Evolutionary conservation across 1,140 invertebrate species (phyloP).

Genomic region (Oedothorax gibbosus): DNA sequence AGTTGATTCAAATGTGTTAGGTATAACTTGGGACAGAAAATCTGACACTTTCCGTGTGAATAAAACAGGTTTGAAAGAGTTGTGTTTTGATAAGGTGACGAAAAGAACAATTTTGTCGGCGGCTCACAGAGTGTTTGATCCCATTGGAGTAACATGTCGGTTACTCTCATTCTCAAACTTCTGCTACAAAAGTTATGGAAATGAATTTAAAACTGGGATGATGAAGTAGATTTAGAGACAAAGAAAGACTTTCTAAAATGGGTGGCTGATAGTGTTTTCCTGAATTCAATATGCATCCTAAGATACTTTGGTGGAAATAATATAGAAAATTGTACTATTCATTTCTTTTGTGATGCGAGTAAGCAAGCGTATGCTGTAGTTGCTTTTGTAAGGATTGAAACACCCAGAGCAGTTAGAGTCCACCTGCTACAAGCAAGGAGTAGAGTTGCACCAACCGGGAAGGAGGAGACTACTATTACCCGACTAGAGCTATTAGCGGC

Average conservation of each 20-base stretch:
- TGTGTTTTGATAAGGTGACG: conserved; percentile 6
- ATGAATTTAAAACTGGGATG: background rate
- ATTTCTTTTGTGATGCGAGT: conserved; percentile 42
- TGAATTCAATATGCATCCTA: conserved; percentile 18
- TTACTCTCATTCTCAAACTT: conserved; percentile 4
- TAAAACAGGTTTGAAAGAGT: background rate
- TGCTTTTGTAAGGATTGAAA: conserved; percentile 32
- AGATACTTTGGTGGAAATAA: conserved; percentile 5
- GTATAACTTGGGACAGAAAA: conserved; percentile 1
- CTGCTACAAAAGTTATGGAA: conserved; percentile 6
- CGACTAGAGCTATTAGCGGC: conserved; percentile 27
- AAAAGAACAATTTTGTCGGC: conserved; percentile 20
- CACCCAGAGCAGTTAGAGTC: conserved; percentile 39
- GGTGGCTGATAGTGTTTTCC: background rate
- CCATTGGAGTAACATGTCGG: conserved; percentile 28
- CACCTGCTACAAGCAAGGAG: conserved; percentile 42
- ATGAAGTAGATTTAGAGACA: conserved; percentile 13
- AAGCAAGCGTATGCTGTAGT: background rate
- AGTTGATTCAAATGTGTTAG: conserved; percentile 6
- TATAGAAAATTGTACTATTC: background rate
- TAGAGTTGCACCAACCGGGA: conserved; percentile 41
- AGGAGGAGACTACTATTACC: conserved; percentile 29
- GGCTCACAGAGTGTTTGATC: conserved; percentile 29
- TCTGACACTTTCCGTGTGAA: conserved; percentile 27
- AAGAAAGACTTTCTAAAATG: conserved; percentile 22